Evolutionary conservation across 1,140 invertebrate genomes (phyloP).

Genomic region (Telenomus remus): DNA sequence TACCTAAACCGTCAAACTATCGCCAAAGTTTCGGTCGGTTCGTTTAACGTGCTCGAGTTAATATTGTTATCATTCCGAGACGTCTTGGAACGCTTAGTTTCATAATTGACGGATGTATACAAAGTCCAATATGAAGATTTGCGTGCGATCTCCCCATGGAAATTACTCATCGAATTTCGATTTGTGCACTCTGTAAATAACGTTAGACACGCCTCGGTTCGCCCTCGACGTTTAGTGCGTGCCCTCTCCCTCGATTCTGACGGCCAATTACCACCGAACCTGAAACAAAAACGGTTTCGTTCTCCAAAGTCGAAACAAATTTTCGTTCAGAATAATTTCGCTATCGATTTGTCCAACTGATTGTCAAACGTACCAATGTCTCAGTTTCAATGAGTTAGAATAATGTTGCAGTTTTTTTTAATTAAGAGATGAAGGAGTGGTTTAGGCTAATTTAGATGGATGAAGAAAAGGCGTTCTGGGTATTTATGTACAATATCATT

Average conservation of each 20-base stretch:
- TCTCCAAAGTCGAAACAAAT: no score
- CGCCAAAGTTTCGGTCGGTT: conserved; percentile 14
- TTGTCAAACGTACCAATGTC: no score
- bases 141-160: conserved; percentile 4
- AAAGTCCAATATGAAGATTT: conserved; percentile 5
- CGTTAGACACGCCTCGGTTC: conserved; percentile 2
- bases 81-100: conserved; percentile 7
- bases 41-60: conserved; percentile 16
- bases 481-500: background rate
- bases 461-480: background rate
- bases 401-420: no score
- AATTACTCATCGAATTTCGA: background rate
- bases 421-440: no score
- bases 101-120: conserved; percentile 4
- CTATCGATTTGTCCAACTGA: no score
- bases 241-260: background rate
- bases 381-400: no score
- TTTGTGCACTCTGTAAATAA: background rate
- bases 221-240: no score
- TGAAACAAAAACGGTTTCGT: background rate
- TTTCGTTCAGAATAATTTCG: background rate
- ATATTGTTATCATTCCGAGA: conserved; percentile 10
- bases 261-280: background rate
- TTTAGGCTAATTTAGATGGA: background rate
- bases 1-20: conserved; percentile 22